These are phyloP conservation scores for Microtus pennsylvanicus DNA, from an alignment of 2,113 vertebrate species.

Conservation along the genomic window DNA sequence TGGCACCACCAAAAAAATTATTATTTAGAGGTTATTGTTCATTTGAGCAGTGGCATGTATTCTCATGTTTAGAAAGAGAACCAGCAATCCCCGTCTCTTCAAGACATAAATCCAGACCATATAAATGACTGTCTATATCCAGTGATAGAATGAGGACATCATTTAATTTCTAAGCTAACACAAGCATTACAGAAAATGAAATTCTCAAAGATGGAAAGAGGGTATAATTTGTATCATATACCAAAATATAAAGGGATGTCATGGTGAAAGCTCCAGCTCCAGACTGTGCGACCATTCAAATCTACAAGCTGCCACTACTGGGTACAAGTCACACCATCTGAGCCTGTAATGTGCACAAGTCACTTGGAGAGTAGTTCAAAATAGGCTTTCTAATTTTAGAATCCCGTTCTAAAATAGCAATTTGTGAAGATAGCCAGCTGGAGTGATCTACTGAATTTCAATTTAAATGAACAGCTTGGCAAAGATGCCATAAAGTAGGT, in stretches of 20 bases:
- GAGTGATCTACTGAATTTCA: constrained; percentile 52
- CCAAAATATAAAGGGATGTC: background rate
- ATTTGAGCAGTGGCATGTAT: background rate
- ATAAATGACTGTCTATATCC: background rate
- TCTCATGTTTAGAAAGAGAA: background rate
- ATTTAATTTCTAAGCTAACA: constrained; percentile 12
- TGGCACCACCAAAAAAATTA: background rate
- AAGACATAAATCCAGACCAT: background rate
- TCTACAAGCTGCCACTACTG: background rate
- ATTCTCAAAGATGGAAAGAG: background rate
- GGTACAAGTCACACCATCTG: constrained; percentile 24
- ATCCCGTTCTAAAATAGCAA: constrained; percentile 68
- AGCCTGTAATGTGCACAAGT: background rate
- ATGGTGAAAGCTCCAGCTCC: background rate
- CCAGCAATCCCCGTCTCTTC: background rate
- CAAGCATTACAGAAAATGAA: background rate
- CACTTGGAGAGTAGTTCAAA: constrained; percentile 67
- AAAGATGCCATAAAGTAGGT: constrained; percentile 40
- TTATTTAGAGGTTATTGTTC: background rate
- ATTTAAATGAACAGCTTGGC: constrained; percentile 60
- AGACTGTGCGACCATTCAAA: background rate
- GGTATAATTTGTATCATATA: background rate
- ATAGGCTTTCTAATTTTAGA: constrained; percentile 72
- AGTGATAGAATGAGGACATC: background rate
- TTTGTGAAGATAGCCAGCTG: constrained; percentile 65